Conservation (phyloP, 2,113 vertebrate species). For the Aplodontia rufa region DNA sequence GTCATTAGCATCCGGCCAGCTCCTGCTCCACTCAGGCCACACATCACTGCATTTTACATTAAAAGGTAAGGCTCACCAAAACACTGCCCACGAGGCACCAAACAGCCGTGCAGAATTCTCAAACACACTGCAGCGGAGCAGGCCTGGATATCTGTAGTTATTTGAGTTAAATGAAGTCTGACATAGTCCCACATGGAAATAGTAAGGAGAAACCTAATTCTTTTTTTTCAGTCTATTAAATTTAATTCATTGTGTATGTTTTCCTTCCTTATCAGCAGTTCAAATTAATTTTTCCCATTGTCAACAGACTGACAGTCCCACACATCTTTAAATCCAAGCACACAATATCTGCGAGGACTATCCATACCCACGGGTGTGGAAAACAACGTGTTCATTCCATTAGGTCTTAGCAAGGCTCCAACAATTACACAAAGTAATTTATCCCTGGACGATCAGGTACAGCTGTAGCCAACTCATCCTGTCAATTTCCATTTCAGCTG, state of each 20-base stretch:
- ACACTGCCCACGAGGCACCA: background rate
- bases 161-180: conserved; percentile 75
- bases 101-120: conserved; percentile 7
- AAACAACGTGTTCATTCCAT: conserved; percentile 71
- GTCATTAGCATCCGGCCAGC: conserved; percentile 33
- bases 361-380: conserved; percentile 54
- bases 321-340: conserved; percentile 70
- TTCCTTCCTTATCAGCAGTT: conserved; percentile 75
- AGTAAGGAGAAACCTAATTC: conserved; percentile 61
- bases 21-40: conserved; percentile 59
- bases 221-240: conserved; percentile 81
- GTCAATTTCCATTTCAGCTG: conserved; percentile 71
- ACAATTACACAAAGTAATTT: conserved; percentile 75
- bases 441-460: conserved; percentile 64
- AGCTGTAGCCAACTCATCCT: conserved; percentile 62
- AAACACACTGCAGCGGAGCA: background rate
- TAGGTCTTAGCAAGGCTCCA: conserved; percentile 65
- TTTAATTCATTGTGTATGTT: conserved; percentile 67
- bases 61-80: conserved; percentile 71
- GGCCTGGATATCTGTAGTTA: conserved; percentile 31
- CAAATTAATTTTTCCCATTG: conserved; percentile 78
- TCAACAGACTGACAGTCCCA: conserved; percentile 62
- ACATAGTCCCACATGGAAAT: conserved; percentile 65
- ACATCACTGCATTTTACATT: conserved; percentile 73
- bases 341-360: conserved; percentile 45